Evolutionary conservation across 2,113 vertebrate species (phyloP).

Genomic region (Anhinga anhinga): DNA sequence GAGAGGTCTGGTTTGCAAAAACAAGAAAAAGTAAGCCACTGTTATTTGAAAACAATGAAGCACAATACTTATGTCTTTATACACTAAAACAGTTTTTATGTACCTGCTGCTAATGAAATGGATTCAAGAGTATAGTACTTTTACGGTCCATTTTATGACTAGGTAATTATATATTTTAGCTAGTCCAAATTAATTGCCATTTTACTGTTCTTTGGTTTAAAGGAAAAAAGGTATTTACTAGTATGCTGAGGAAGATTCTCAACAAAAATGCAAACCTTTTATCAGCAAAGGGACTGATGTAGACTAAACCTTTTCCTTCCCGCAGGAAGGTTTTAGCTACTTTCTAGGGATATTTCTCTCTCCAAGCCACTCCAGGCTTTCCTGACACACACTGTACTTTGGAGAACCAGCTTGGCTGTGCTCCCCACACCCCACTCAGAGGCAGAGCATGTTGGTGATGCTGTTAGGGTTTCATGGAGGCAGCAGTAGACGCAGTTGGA

Average conservation of each 20-base stretch:
- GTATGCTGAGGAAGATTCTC: background rate
- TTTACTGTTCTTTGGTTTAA: slow-evolving; percentile 50
- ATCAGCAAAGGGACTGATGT: slow-evolving; percentile 40
- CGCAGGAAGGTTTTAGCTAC: slow-evolving; percentile 20
- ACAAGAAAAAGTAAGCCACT: background rate
- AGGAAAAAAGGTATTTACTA: slow-evolving; percentile 30
- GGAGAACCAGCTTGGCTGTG: slow-evolving; percentile 31
- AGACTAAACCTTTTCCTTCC: slow-evolving; percentile 32
- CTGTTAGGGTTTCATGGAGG: background rate
- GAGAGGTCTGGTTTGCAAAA: background rate
- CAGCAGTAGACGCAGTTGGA: background rate
- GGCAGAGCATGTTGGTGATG: background rate
- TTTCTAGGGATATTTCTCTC: slow-evolving; percentile 42
- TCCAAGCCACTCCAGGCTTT: background rate
- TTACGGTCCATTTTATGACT: slow-evolving; percentile 58
- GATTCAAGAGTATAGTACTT: slow-evolving; percentile 42
- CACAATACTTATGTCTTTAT: background rate
- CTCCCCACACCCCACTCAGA: background rate
- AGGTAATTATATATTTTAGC: slow-evolving; percentile 65
- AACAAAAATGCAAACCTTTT: slow-evolving; percentile 21
- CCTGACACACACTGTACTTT: background rate
- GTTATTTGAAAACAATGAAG: background rate
- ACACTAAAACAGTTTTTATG: slow-evolving; percentile 19
- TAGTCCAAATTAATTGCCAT: slow-evolving; percentile 58
- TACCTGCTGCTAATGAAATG: slow-evolving; percentile 21